These are phyloP conservation scores for Nannoperca obscura DNA, from an alignment of 2,797 vertebrate genomes.

Conservation along the genomic window DNA sequence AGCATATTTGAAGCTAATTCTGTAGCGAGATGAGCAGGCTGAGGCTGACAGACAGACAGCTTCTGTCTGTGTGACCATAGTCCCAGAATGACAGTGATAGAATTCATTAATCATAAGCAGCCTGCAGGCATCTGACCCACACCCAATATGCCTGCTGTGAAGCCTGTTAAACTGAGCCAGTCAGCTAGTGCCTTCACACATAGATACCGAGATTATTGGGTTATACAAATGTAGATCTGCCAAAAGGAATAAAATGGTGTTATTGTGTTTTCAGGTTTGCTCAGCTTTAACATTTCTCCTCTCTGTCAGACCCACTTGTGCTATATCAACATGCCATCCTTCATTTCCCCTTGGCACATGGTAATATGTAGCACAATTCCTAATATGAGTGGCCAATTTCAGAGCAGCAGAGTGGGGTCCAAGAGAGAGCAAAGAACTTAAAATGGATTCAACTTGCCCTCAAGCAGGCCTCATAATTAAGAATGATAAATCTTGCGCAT, in stretches of 20 bases:
- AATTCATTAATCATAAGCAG: slow-evolving; percentile 79
- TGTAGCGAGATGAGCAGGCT: slow-evolving; percentile 26
- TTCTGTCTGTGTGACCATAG: slow-evolving; percentile 47
- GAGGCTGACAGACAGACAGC: slow-evolving; percentile 54
- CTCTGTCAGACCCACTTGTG: slow-evolving; percentile 20
- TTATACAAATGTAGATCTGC: slow-evolving; percentile 70
- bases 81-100: slow-evolving; percentile 66
- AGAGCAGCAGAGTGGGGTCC: slow-evolving; percentile 39
- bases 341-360: slow-evolving; percentile 41
- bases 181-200: slow-evolving; percentile 60
- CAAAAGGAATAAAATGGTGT: slow-evolving; percentile 50
- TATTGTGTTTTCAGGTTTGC: slow-evolving; percentile 56
- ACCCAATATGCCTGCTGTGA: slow-evolving; percentile 64
- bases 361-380: slow-evolving; percentile 43
- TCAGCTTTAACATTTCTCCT: slow-evolving; percentile 41
- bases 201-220: slow-evolving; percentile 56
- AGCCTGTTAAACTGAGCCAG: slow-evolving; percentile 58
- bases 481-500: slow-evolving; percentile 38
- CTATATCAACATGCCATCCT: slow-evolving; percentile 23
- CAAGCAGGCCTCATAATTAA: slow-evolving; percentile 46
- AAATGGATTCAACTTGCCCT: slow-evolving; percentile 51
- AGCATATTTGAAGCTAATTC: slow-evolving; percentile 44
- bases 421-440: slow-evolving; percentile 27
- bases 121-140: slow-evolving; percentile 73
- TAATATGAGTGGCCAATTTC: slow-evolving; percentile 33